phyloP scores from a whole-genome alignment of 2,888 invertebrate species.

The Drosophila histrio region DNA sequence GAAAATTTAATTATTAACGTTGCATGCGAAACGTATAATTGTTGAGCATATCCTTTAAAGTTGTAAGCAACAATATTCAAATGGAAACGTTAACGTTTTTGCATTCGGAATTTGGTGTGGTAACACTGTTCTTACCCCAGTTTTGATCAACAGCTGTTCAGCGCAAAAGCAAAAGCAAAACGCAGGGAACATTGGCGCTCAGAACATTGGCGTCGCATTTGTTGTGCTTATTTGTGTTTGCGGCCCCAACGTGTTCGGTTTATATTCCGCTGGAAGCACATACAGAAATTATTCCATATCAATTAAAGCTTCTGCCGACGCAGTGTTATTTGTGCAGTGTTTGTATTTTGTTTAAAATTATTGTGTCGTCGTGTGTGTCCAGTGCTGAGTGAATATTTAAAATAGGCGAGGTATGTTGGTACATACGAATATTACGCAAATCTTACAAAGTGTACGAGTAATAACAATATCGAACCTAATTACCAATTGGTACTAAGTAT shows the following conservation, averaged over 20 bases:
- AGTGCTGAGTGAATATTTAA: slow-evolving; percentile 17
- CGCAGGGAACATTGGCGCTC: slow-evolving; percentile 41
- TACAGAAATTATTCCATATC: slow-evolving; percentile 29
- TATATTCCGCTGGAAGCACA: slow-evolving; percentile 18
- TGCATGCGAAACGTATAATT: slow-evolving; percentile 10
- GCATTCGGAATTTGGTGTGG: slow-evolving; percentile 29
- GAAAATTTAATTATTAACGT: slow-evolving; percentile 13
- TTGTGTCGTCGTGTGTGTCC: slow-evolving; percentile 12
- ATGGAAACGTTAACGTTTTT: slow-evolving; percentile 1
- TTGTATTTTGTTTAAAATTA: slow-evolving; percentile 11
- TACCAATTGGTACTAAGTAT: background rate
- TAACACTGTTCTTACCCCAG: slow-evolving; percentile 56
- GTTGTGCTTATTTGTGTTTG: slow-evolving; percentile 58
- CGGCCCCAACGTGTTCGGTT: slow-evolving; percentile 63
- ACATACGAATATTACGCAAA: slow-evolving; percentile 30
- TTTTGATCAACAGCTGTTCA: slow-evolving; percentile 66
- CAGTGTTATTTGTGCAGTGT: slow-evolving; percentile 30
- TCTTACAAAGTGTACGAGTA: slow-evolving; percentile 3
- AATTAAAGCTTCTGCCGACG: slow-evolving; percentile 46
- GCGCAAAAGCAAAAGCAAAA: slow-evolving; percentile 24
- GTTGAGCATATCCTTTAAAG: background rate
- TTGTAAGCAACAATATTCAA: background rate
- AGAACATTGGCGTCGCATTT: slow-evolving; percentile 55
- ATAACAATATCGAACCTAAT: slow-evolving; percentile 9
- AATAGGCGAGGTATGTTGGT: slow-evolving; percentile 31